Base-by-base conservation (phyloP, 1,140 invertebrate genomes). In the Daktulosphaira vitifoliae region DNA sequence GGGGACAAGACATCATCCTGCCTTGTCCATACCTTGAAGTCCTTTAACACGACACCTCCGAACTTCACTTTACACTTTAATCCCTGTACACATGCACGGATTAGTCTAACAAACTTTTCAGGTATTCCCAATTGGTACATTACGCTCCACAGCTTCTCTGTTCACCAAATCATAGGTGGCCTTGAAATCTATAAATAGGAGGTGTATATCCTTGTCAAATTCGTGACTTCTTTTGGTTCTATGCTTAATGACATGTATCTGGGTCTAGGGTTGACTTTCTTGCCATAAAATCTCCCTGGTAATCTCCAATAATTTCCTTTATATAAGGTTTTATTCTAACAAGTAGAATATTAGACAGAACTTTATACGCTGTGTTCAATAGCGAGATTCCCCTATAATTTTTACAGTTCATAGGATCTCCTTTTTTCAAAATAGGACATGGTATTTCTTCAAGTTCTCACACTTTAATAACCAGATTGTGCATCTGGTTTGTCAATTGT, bases 371-470 rank as follows among this genome's bases (percentile, higher is more conserved):
- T 44, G 66, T 66, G 53, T 68, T 56, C 4, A 68, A n/a, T n/a
- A n/a, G n/a, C n/a, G n/a, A n/a, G n/a, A n/a, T n/a, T n/a, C n/a
- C n/a, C n/a, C n/a, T n/a, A n/a, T n/a, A n/a, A n/a, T n/a, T n/a
- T n/a, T n/a, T n/a, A n/a, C n/a, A n/a, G n/a, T n/a, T n/a, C n/a
- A n/a, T n/a, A n/a, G n/a, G n/a, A n/a, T n/a, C n/a, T n/a, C n/a
- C 70, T 65, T 64, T 66, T 67, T 71, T 68, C 22, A 50, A 65
- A 9, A 68, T 66, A n/a, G 64, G 65, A 38, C 53, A 42, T 8
- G 70, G 70, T 22, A 70, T 68, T 53, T 70, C 66, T 38, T 50
- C 44, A 13, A 64, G 37, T 38, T 67, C 13, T 64, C 59, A 15
- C 16, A 65, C 42, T 67, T 68, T 44, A 39, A 68, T 71, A 44